Base-by-base conservation (phyloP, 2,888 invertebrate genomes). In the Meandrusa payeni region DNA sequence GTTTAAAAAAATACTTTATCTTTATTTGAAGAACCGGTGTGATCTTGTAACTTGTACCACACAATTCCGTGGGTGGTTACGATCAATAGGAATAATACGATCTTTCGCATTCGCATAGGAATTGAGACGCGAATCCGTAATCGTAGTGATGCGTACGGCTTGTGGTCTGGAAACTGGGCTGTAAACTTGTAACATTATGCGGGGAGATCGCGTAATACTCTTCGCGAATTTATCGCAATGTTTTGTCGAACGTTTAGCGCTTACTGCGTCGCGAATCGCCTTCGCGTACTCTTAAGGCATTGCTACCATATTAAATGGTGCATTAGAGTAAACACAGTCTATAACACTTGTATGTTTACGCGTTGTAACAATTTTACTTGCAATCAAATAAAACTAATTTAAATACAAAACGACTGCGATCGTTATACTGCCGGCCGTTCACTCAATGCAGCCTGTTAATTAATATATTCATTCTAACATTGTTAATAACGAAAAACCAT, bases 31-130 rank as follows among this genome's bases (percentile, higher is more conserved):
- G n/a, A n/a, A n/a, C n/a, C n/a, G n/a, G n/a, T n/a, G n/a, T n/a
- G n/a, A n/a, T n/a, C 19, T 46, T 44, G 10, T 58, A 4, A 45
- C 59, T 71, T 70, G 49, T 24, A 52, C 69, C 66, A 54, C 17
- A 40, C 45, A 24, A 15, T 54, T 22, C 54, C 49, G 76, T 76
- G 77, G 78, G 76, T 72, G 76, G 78, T 58, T 59, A 67, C 55
- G 55, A 54, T 46, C 52, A 42, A 57, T 59, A 54, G 53, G 62
- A 69, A 73, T 76, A 75, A 66, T 64, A 65, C 64, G 59, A 59
- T 57, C 61, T 54, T 59, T 52, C 47, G 57, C 57, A 67, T 75
- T 65, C 69, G 69, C 68, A 73, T 73, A 66, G 62, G 63, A 67
- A 72, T 69, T 64, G 67, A 72, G 71, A 69, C 58, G 51, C 58